Evolutionary conservation across 2,888 invertebrate genomes (phyloP).

Genomic region (Archaeoteleia sp.): DNA sequence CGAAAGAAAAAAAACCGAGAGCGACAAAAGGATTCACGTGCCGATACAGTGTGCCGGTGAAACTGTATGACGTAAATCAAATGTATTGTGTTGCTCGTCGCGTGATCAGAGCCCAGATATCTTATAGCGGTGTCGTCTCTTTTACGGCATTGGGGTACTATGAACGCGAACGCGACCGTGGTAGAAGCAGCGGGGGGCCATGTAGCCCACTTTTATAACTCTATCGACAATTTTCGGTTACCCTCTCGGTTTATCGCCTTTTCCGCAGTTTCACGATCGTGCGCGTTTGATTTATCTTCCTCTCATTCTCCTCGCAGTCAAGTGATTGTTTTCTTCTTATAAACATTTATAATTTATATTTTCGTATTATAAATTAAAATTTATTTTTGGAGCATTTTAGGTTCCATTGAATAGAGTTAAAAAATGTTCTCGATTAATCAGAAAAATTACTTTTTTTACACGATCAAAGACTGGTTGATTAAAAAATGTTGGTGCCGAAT

Average conservation of each 20-base stretch:
- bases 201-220: conserved; percentile 69
- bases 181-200: conserved; percentile 55
- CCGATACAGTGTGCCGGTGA: conserved; percentile 38
- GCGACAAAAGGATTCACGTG: conserved; percentile 56
- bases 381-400: too few species aligned
- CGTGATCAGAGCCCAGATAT: conserved; percentile 50
- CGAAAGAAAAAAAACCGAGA: conserved; percentile 24
- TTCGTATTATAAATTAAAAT: too few species aligned
- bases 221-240: conserved; percentile 68
- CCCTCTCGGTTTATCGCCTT: conserved; percentile 62
- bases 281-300: conserved; percentile 63
- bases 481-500: too few species aligned
- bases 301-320: conserved; percentile 13
- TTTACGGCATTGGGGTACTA: conserved; percentile 49
- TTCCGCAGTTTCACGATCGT: conserved; percentile 53
- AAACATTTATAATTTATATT: too few species aligned
- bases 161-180: conserved; percentile 17
- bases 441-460: too few species aligned
- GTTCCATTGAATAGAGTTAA: too few species aligned
- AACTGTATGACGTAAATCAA: conserved; percentile 50
- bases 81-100: conserved; percentile 58
- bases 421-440: too few species aligned
- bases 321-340: conserved; percentile 8
- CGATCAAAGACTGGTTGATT: too few species aligned
- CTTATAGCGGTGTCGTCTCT: conserved; percentile 43